Conservation (phyloP, 2,797 vertebrate genomes). For the Champsocephalus gunnari region DNA sequence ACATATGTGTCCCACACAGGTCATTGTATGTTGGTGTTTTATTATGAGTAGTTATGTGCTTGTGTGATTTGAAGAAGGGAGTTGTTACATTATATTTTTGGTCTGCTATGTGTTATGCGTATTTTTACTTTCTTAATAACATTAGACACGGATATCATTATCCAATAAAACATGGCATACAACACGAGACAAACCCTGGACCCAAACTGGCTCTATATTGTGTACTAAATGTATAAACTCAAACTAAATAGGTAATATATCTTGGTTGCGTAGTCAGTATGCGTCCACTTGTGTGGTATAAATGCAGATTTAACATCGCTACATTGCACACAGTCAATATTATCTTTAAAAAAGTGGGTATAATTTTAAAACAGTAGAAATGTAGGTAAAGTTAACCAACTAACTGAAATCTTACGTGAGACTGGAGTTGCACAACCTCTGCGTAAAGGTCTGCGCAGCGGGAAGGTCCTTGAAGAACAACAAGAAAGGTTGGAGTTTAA, state of each 20-base stretch:
- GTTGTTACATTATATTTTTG: not conserved
- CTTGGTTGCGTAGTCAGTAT: not conserved
- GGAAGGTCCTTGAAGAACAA: slow-evolving; percentile 8
- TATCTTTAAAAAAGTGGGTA: not conserved
- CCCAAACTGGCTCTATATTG: not conserved
- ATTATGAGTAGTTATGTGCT: no score
- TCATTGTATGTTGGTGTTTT: not conserved
- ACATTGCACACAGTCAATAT: no score
- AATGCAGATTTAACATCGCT: not conserved
- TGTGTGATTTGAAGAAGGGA: no score
- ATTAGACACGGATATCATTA: not conserved
- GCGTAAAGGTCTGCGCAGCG: slow-evolving; percentile 47
- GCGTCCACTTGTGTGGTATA: not conserved
- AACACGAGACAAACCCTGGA: not conserved
- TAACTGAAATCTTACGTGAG: not conserved
- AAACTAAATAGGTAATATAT: not conserved
- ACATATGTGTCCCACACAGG: not conserved
- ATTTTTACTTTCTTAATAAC: not conserved
- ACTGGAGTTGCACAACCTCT: not conserved
- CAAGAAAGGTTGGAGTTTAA: slow-evolving; percentile 41
- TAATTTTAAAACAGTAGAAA: not conserved
- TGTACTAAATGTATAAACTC: not conserved
- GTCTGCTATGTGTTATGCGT: not conserved
- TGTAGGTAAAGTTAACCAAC: not conserved
- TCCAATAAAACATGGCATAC: not conserved